Conservation (phyloP, 2,113 vertebrate genomes). For the Channa argus region DNA sequence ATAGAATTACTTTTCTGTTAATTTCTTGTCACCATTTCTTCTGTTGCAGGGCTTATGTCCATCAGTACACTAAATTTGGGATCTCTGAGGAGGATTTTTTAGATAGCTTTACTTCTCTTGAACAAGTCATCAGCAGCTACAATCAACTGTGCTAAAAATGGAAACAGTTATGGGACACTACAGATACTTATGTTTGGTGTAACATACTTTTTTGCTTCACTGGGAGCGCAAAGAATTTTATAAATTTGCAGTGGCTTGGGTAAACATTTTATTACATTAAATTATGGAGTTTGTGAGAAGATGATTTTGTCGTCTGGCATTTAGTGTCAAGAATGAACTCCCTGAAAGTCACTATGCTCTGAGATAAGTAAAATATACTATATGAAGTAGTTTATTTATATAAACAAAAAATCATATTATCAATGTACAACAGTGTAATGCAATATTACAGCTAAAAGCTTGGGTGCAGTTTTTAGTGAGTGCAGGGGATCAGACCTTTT, state of each 20-base stretch:
- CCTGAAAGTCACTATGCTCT: too few species aligned
- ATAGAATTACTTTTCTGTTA: neutral
- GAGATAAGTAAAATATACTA: too few species aligned
- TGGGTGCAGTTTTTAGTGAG: too few species aligned
- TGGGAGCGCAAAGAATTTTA: too few species aligned
- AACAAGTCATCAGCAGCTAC: conserved; percentile 96
- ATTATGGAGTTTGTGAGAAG: neutral
- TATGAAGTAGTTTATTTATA: too few species aligned
- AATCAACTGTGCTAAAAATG: conserved; percentile 75
- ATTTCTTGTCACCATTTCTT: neutral
- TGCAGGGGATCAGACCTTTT: too few species aligned
- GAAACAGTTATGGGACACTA: neutral
- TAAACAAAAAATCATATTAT: too few species aligned
- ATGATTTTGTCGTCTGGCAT: neutral
- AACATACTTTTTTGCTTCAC: too few species aligned
- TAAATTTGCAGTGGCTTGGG: too few species aligned
- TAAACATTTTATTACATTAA: neutral
- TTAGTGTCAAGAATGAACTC: neutral
- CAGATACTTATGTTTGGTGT: too few species aligned
- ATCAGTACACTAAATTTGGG: conserved; percentile 93
- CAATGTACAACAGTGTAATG: too few species aligned
- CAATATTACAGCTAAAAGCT: too few species aligned
- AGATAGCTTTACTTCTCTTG: conserved; percentile 91
- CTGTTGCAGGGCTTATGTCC: conserved; percentile 90
- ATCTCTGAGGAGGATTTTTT: conserved; percentile 96